Percentiles rank a stretch among this genome's conserved stretches.
These are phyloP conservation scores for Platerodrilus igneus DNA, from an alignment of 2,888 invertebrate genomes.

Conservation along the genomic window DNA sequence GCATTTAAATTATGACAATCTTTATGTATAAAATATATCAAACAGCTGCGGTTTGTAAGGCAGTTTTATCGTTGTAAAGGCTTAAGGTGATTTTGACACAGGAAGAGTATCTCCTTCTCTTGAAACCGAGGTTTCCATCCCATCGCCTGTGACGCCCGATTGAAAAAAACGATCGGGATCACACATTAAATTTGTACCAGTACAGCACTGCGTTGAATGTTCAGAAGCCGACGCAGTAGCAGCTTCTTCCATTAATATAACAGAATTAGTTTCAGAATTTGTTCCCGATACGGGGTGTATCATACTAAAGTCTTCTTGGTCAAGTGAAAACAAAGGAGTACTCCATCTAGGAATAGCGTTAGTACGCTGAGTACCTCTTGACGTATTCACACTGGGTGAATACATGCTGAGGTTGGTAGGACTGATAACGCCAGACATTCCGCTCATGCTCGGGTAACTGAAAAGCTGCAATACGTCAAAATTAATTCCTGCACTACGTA, in stretches of 20 bases:
- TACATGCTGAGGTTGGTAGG: slow-evolving; percentile 84
- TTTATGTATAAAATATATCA: slow-evolving; percentile 46
- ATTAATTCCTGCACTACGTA: slow-evolving; percentile 31
- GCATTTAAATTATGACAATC: slow-evolving; percentile 40
- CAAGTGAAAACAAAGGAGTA: slow-evolving; percentile 78
- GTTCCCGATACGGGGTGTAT: slow-evolving; percentile 66
- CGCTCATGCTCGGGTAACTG: slow-evolving; percentile 83
- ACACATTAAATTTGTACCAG: slow-evolving; percentile 45
- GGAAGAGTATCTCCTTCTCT: slow-evolving; percentile 40
- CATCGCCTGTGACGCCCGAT: slow-evolving; percentile 56
- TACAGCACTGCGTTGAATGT: slow-evolving; percentile 41
- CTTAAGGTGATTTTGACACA: slow-evolving; percentile 42
- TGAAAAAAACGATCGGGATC: slow-evolving; percentile 62
- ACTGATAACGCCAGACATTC: slow-evolving; percentile 84
- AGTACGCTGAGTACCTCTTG: slow-evolving; percentile 64
- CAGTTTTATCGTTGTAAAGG: slow-evolving; percentile 41
- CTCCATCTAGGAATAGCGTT: slow-evolving; percentile 70
- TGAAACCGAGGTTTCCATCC: slow-evolving; percentile 47
- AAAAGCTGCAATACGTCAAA: slow-evolving; percentile 65
- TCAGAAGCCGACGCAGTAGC: slow-evolving; percentile 35
- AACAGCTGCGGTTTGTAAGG: slow-evolving; percentile 44
- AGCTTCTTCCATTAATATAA: slow-evolving; percentile 74
- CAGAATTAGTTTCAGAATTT: slow-evolving; percentile 61
- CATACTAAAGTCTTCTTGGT: slow-evolving; percentile 89
- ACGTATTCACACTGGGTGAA: slow-evolving; percentile 67